phyloP scores from a whole-genome alignment of 2,888 invertebrate species.

The Ormyrus thymus region DNA sequence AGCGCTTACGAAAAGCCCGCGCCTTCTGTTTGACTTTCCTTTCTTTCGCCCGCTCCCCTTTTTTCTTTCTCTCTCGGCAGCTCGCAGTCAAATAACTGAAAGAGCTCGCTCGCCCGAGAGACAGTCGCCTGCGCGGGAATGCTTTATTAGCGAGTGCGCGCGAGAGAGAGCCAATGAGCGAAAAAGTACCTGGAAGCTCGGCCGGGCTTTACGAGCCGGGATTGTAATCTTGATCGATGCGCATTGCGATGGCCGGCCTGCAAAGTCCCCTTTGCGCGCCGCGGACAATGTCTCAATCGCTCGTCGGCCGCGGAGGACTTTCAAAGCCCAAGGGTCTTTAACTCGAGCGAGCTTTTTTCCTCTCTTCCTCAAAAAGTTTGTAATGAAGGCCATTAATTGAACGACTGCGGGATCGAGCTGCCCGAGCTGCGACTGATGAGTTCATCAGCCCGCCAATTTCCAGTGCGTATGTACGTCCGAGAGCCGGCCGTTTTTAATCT shows the following conservation, averaged over 20 bases:
- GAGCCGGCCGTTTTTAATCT: conserved; percentile 18
- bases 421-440: conserved; percentile 23
- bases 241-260: conserved; percentile 4
- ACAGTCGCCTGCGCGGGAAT: too few species aligned
- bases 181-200: too few species aligned
- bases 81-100: not conserved
- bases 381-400: conserved; percentile 36
- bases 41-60: not conserved
- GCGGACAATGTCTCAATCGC: conserved; percentile 20
- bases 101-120: too few species aligned
- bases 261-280: conserved; percentile 8
- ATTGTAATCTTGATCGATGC: conserved; percentile 38
- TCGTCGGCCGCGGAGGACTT: not conserved
- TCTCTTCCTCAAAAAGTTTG: conserved; percentile 11
- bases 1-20: conserved; percentile 64
- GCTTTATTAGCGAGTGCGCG: conserved; percentile 7
- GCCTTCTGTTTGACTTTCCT: conserved; percentile 23
- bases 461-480: not conserved
- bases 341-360: not conserved
- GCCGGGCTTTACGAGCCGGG: conserved; percentile 10
- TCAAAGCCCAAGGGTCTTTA: not conserved
- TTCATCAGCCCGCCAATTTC: conserved; percentile 23
- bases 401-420: not conserved
- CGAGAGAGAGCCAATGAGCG: too few species aligned
- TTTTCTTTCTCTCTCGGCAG: conserved; percentile 11